A percentile compares a stretch with the other conserved stretches of the same genome.
These are phyloP conservation scores for Andricus grossulariae DNA, from an alignment of 1,140 invertebrate species.

Conservation along the genomic window DNA sequence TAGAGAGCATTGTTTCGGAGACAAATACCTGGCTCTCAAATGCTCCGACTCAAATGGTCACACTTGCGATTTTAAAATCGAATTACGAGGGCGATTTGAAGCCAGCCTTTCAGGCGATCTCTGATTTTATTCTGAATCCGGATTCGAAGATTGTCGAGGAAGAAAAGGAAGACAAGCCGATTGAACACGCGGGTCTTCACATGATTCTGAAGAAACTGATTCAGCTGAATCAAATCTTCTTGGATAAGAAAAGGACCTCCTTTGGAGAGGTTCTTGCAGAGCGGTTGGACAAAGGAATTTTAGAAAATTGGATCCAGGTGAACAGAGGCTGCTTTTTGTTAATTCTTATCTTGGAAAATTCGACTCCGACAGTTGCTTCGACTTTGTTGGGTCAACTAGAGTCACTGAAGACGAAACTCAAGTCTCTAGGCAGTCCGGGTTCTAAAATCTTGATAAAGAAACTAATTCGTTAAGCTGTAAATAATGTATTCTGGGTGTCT, in stretches of 20 bases:
- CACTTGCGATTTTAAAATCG: slow-evolving; percentile 82
- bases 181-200: slow-evolving; percentile 90
- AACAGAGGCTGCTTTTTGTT: slow-evolving; percentile 81
- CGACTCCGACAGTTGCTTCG: slow-evolving; percentile 39
- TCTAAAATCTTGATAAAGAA: slow-evolving; percentile 77
- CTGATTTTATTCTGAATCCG: slow-evolving; percentile 70
- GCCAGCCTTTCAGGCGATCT: slow-evolving; percentile 72
- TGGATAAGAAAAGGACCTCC: slow-evolving; percentile 60
- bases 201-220: slow-evolving; percentile 88
- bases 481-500: neutral
- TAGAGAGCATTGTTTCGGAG: slow-evolving; percentile 80
- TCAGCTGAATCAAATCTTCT: slow-evolving; percentile 78
- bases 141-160: slow-evolving; percentile 71
- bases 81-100: slow-evolving; percentile 67
- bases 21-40: slow-evolving; percentile 82
- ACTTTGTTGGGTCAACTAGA: slow-evolving; percentile 53
- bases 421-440: slow-evolving; percentile 69
- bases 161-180: slow-evolving; percentile 75
- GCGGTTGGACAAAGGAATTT: slow-evolving; percentile 66
- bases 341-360: slow-evolving; percentile 75
- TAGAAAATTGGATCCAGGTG: slow-evolving; percentile 76
- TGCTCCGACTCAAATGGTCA: slow-evolving; percentile 82
- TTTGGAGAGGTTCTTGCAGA: slow-evolving; percentile 74
- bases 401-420: slow-evolving; percentile 53
- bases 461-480: slow-evolving; percentile 51